Conservation (phyloP, 2,113 vertebrate species). For the Athene cunicularia region DNA sequence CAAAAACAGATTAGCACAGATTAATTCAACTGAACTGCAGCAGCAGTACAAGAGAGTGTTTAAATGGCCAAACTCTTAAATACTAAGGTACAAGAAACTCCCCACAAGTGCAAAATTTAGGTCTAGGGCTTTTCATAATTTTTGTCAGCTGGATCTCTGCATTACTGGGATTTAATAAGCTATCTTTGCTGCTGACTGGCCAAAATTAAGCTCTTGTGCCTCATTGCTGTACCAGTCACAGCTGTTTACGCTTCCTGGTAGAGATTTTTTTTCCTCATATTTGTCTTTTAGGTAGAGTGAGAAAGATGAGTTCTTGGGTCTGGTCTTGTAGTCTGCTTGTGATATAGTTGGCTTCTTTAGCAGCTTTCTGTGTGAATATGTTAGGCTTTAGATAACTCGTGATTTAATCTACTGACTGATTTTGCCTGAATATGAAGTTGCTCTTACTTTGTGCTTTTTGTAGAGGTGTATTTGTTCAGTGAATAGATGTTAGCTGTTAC, state of each 20-base stretch:
- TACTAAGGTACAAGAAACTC: not conserved
- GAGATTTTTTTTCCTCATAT: not conserved
- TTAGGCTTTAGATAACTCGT: rapidly evolving
- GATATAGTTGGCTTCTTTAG: not conserved
- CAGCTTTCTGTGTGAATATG: not conserved
- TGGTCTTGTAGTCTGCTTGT: not conserved
- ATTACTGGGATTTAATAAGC: not conserved
- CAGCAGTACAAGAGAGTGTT: not conserved
- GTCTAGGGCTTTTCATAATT: not conserved
- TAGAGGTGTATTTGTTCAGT: not conserved
- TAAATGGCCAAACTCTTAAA: not conserved
- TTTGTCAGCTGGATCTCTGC: not conserved
- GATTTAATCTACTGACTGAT: not conserved
- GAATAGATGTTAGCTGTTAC: not conserved
- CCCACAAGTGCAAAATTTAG: rapidly evolving
- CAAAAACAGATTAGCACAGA: not conserved
- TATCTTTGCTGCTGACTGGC: not conserved
- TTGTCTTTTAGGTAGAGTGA: not conserved
- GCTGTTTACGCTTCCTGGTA: not conserved
- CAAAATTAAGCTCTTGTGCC: not conserved
- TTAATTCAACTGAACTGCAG: not conserved
- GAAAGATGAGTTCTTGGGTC: rapidly evolving
- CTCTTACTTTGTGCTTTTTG: not conserved
- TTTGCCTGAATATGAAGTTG: not conserved
- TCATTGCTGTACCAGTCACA: not conserved